phyloP scores from a whole-genome alignment of 2,888 invertebrate species.

The Dryadula phaetusa region DNA sequence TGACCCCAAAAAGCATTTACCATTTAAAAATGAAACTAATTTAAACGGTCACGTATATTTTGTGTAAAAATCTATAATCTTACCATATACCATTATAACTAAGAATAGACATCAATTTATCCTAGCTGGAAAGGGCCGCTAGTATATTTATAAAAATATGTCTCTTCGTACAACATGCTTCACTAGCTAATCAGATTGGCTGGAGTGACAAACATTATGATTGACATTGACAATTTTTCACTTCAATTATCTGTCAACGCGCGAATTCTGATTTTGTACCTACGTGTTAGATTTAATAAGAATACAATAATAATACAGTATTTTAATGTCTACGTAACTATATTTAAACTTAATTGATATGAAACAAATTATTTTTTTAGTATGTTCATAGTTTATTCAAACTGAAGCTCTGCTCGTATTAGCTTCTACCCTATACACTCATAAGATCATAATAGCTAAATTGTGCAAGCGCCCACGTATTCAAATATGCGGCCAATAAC shows the following conservation, averaged over 20 bases:
- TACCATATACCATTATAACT: neutral
- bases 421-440: slow-evolving; percentile 29
- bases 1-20: no score
- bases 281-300: neutral
- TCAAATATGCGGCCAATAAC: slow-evolving; percentile 78
- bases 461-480: slow-evolving; percentile 80
- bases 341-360: neutral
- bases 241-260: slow-evolving; percentile 2
- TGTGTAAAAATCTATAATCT: no score
- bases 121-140: neutral
- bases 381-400: slow-evolving; percentile 25
- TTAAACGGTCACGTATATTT: no score
- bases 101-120: neutral
- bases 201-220: neutral
- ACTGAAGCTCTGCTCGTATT: slow-evolving; percentile 19
- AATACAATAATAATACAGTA: no score
- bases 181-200: slow-evolving; percentile 2
- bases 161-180: neutral
- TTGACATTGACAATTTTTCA: slow-evolving; percentile 4
- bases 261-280: neutral
- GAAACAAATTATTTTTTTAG: neutral
- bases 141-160: neutral
- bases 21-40: no score
- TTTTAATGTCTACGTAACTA: no score
- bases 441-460: slow-evolving; percentile 59